A percentile compares a stretch with the other conserved stretches of the same genome.
Conservation (phyloP, 2,888 invertebrate species). For the Coelinius sp. region DNA sequence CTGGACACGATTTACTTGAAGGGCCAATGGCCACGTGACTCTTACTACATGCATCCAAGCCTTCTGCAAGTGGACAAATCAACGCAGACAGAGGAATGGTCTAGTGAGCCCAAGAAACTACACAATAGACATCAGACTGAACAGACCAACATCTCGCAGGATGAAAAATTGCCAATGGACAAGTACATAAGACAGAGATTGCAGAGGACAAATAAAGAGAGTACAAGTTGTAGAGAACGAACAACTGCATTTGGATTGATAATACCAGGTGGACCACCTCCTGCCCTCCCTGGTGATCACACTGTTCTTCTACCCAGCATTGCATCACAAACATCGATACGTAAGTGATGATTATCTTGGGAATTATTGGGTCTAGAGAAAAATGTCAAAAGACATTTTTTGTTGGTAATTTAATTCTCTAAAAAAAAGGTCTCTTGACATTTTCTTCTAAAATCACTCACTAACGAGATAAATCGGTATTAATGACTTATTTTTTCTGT, state of each 20-base stretch:
- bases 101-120: slow-evolving; percentile 62
- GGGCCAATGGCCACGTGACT: slow-evolving; percentile 84
- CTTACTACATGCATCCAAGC: slow-evolving; percentile 78
- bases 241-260: slow-evolving; percentile 70
- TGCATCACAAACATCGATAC: slow-evolving; percentile 72
- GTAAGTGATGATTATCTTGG: slow-evolving; percentile 63
- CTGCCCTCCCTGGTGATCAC: slow-evolving; percentile 74
- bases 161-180: slow-evolving; percentile 74
- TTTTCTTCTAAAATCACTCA: too few species aligned
- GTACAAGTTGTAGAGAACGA: slow-evolving; percentile 71
- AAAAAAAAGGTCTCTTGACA: too few species aligned
- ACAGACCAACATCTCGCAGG: slow-evolving; percentile 61
- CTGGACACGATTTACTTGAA: slow-evolving; percentile 84
- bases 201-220: slow-evolving; percentile 75
- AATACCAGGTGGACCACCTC: slow-evolving; percentile 69
- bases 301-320: slow-evolving; percentile 71
- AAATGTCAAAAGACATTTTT: not conserved
- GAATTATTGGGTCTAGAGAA: slow-evolving; percentile 39
- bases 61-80: slow-evolving; percentile 83
- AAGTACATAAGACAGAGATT: slow-evolving; percentile 74
- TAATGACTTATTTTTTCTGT: slow-evolving; percentile 14
- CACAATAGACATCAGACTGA: slow-evolving; percentile 47
- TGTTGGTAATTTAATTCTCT: not conserved
- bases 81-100: slow-evolving; percentile 82
- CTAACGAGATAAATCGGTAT: slow-evolving; percentile 17